phyloP scores from a whole-genome alignment of 2,113 vertebrate species.

The Dromiciops gliroides region DNA sequence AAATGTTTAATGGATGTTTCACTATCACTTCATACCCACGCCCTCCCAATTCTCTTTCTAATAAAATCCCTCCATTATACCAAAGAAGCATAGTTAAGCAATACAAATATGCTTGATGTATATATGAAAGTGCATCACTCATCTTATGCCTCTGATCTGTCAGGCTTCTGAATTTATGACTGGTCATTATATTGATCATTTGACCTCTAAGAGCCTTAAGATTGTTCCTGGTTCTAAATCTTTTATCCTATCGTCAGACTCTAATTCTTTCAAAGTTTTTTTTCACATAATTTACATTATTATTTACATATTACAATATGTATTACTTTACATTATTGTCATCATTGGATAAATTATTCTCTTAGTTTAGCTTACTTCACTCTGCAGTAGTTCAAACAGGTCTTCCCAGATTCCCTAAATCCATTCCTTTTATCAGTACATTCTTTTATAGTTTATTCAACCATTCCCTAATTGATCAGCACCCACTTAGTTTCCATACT shows the following conservation, averaged over 20 bases:
- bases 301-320: no score
- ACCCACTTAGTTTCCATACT: background rate
- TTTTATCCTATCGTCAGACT: background rate
- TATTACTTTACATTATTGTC: background rate
- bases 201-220: background rate
- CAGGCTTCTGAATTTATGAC: background rate
- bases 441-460: background rate
- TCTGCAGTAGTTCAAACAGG: background rate
- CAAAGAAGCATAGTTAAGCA: background rate
- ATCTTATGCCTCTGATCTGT: background rate
- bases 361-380: background rate
- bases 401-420: background rate
- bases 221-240: background rate
- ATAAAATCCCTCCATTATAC: background rate
- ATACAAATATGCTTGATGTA: background rate
- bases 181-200: background rate
- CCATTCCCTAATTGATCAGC: background rate
- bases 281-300: no score
- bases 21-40: background rate
- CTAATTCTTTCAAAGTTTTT: background rate
- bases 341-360: background rate
- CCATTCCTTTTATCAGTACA: background rate
- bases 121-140: background rate
- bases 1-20: background rate
- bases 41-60: background rate